Evolutionary conservation across 2,888 invertebrate species (phyloP), one percentile per base, ranked within the genome.

Genomic region (Zygogramma bicolorata): DNA sequence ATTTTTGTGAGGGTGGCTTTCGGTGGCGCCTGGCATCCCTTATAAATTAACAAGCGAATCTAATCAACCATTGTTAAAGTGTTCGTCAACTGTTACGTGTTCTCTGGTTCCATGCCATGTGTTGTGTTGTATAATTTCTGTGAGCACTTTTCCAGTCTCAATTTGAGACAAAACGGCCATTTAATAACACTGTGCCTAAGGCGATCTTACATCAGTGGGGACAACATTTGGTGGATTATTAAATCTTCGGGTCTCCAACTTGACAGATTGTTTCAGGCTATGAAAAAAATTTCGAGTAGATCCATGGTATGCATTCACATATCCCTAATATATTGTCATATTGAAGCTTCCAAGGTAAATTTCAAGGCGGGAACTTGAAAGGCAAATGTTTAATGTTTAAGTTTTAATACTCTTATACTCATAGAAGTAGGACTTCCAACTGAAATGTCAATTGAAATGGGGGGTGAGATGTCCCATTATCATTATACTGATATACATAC

Each of bases 1-100:
- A 46, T 20, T 20, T 15, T 18, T 5, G 18, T 38, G 20, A 46
- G 34, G 34, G 20, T 18, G 18, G 2, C 46, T 20, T 46, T 6
- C 46, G 46, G 18, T 18, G 53, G 53, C 53, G 66, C 62, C 67
- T 67, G 46, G 49, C 71, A 66, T 53, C 71, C 71, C 46, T 22
- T 38, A 67, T 62, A 67, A 66, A 66, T 66, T 71, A 71, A 66
- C 61, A 67, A 71, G 61, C 67, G 67, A 67, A 42, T 20, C 69
- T 69, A 73, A 73, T 57, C 57, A 68, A 59, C 65, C 68, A 61
- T 72, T 72, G 75, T 73, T 71, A 69, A 75, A 70, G 68, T 75
- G 62, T 73, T 65, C 61, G 63, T 75, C 75, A 68, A 72, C 75
- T 75, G 72, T 70, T 70, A 70, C 65, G 25, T 25, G 38, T 65